Conservation (phyloP, 2,113 vertebrate genomes). For the Chrysochloris asiatica region DNA sequence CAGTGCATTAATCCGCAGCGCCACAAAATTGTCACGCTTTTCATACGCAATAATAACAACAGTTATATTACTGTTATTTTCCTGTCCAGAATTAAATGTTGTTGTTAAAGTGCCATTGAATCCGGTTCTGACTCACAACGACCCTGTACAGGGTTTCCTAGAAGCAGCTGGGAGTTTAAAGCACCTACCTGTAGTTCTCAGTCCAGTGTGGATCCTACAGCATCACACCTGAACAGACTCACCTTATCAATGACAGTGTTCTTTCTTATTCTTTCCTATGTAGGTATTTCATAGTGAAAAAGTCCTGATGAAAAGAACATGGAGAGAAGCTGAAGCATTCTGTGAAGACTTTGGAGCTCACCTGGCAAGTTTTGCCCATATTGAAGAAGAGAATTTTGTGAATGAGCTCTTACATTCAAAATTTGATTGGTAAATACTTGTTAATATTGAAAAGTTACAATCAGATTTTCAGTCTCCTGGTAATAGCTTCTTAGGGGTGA, state of each 20-base stretch:
- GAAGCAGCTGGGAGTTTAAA: too few species aligned
- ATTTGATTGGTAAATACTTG: slow-evolving; percentile 91
- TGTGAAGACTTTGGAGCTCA: slow-evolving; percentile 94
- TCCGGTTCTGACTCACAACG: too few species aligned
- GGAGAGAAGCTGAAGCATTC: slow-evolving; percentile 93
- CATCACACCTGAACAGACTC: too few species aligned
- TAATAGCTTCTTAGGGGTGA: slow-evolving; percentile 14
- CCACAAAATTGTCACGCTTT: slow-evolving; percentile 25
- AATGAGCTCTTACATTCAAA: slow-evolving; percentile 90
- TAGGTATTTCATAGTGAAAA: slow-evolving; percentile 97
- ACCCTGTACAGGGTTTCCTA: too few species aligned
- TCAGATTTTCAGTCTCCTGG: not conserved
- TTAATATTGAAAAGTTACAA: slow-evolving; percentile 44
- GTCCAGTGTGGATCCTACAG: too few species aligned
- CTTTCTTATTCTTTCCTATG: slow-evolving; percentile 54
- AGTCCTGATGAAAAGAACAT: slow-evolving; percentile 93
- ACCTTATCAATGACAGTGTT: not conserved
- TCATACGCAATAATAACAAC: slow-evolving; percentile 7
- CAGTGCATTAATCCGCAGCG: too few species aligned
- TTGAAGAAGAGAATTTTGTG: slow-evolving; percentile 93
- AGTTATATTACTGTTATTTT: slow-evolving; percentile 28
- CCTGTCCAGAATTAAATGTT: not conserved
- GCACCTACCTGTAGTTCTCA: too few species aligned
- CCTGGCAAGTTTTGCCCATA: slow-evolving; percentile 93
- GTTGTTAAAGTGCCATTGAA: too few species aligned